Conservation (phyloP, 2,888 invertebrate genomes). For the Leucophenga montana region DNA sequence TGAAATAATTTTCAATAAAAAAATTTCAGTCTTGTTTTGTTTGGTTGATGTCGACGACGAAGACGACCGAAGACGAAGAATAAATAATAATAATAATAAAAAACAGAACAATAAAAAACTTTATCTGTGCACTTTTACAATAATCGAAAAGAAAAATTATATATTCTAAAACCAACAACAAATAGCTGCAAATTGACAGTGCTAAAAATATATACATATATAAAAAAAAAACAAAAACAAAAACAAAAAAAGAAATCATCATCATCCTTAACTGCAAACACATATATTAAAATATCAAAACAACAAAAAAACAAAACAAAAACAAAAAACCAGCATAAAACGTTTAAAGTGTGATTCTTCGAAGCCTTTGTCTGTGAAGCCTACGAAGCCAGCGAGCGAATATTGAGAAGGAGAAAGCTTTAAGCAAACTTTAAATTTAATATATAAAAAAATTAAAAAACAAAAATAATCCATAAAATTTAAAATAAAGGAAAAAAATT, state of each 20-base stretch:
- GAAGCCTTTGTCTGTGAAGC: slow-evolving; percentile 63
- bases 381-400: slow-evolving; percentile 45
- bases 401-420: slow-evolving; percentile 58
- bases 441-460: neutral
- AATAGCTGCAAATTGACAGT: slow-evolving; percentile 41
- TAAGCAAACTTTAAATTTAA: slow-evolving; percentile 57
- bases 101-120: slow-evolving; percentile 5
- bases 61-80: slow-evolving; percentile 29
- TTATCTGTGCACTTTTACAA: neutral
- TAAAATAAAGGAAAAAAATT: slow-evolving; percentile 44
- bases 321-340: slow-evolving; percentile 43
- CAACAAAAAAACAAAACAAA: slow-evolving; percentile 41
- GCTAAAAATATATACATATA: slow-evolving; percentile 44
- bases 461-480: slow-evolving; percentile 55
- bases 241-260: slow-evolving; percentile 38
- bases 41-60: slow-evolving; percentile 35
- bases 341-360: slow-evolving; percentile 64
- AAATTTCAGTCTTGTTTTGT: slow-evolving; percentile 39
- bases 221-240: slow-evolving; percentile 43
- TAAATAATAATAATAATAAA: neutral
- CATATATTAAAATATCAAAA: neutral
- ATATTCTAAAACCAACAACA: slow-evolving; percentile 21
- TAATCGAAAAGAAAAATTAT: slow-evolving; percentile 2
- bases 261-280: slow-evolving; percentile 41
- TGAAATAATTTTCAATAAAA: slow-evolving; percentile 42